Evolutionary conservation across 2,113 vertebrate species (phyloP).

Genomic region (Saguinus imperator): DNA sequence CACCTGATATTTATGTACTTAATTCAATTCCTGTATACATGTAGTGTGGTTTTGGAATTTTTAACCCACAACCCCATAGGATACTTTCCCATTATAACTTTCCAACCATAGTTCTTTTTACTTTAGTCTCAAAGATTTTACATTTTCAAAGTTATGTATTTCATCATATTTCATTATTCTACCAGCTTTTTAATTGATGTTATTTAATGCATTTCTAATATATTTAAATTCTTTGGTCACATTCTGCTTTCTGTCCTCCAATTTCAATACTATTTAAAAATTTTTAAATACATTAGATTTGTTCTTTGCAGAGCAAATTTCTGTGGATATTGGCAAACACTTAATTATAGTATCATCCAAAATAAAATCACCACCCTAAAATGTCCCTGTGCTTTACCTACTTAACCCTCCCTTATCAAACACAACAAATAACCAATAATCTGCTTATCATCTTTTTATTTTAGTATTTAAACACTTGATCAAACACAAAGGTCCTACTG

Average conservation of each 20-base stretch:
- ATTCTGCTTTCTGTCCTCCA: neutral
- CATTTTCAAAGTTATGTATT: neutral
- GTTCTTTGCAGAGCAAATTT: neutral
- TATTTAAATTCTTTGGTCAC: neutral
- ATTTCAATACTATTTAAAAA: neutral
- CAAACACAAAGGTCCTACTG: neutral
- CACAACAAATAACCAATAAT: neutral
- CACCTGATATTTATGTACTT: neutral
- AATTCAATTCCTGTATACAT: neutral
- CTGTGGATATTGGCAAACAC: neutral
- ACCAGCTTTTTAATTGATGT: neutral
- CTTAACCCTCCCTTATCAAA: neutral
- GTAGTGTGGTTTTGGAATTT: neutral
- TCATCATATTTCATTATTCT: neutral
- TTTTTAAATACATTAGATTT: neutral
- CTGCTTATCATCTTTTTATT: neutral
- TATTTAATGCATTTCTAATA: neutral
- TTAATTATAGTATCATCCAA: neutral
- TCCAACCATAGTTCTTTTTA: neutral
- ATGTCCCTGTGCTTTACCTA: neutral
- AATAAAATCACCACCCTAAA: neutral
- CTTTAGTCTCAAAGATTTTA: neutral
- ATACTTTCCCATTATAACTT: neutral
- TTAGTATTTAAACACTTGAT: neutral
- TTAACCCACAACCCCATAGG: neutral